Conservation (phyloP, 2,797 vertebrate species). For the Pristis pectinata region DNA sequence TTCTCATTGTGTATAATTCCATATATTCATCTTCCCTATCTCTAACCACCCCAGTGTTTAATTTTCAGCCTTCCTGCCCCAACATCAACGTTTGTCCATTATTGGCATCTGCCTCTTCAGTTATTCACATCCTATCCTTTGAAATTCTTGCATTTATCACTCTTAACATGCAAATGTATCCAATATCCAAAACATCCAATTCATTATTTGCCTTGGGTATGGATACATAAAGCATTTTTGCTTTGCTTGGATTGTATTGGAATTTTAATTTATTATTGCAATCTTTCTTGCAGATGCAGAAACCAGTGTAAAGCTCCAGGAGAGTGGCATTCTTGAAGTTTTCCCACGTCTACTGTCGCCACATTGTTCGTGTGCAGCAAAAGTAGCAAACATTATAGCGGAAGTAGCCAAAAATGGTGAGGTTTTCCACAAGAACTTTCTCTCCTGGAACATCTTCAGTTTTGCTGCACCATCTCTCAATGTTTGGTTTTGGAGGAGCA, state of each 20-base stretch:
- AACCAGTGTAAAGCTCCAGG: constrained; percentile 88
- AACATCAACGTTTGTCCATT: not conserved
- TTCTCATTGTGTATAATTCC: not conserved
- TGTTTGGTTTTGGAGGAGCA: constrained; percentile 57
- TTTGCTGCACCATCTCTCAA: constrained; percentile 63
- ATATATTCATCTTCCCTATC: not conserved
- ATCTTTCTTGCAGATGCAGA: constrained; percentile 72
- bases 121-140: not conserved
- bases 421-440: constrained; percentile 65
- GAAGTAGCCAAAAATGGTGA: constrained; percentile 98
- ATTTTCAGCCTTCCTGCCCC: not conserved
- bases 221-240: not conserved
- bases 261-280: not conserved
- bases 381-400: constrained; percentile 95
- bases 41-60: not conserved
- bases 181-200: too few species aligned
- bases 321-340: constrained; percentile 76
- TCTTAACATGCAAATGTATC: not conserved
- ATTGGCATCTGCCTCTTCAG: not conserved
- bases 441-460: constrained; percentile 65
- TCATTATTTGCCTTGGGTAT: not conserved
- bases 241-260: not conserved
- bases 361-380: constrained; percentile 80
- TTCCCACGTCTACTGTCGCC: constrained; percentile 75
- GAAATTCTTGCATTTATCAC: not conserved